Evolutionary conservation across 2,888 invertebrate species (phyloP).

Genomic region (Drosophila quinaria): DNA sequence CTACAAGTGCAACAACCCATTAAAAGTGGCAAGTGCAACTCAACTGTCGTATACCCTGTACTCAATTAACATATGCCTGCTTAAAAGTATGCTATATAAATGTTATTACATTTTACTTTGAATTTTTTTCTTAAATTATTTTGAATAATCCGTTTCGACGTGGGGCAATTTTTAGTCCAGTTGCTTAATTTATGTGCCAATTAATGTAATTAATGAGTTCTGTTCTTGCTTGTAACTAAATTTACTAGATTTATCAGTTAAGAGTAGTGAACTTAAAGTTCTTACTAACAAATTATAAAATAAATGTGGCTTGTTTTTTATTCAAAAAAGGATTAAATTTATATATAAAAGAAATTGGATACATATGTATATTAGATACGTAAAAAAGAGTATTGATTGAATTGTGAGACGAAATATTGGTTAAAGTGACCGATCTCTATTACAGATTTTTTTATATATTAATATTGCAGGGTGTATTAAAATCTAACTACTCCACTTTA

Average conservation of each 20-base stretch:
- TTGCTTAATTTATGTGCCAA: slow-evolving; percentile 2
- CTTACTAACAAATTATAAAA: too few species aligned
- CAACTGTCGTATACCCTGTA: slow-evolving; percentile 26
- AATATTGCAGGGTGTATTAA: background rate
- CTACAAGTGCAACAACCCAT: slow-evolving; percentile 68
- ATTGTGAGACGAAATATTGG: too few species aligned
- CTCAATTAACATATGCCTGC: background rate
- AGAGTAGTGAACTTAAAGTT: background rate
- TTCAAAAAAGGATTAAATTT: too few species aligned
- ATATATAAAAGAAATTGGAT: too few species aligned
- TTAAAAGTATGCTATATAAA: slow-evolving; percentile 28
- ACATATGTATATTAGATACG: too few species aligned
- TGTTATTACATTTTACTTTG: background rate
- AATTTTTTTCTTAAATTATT: too few species aligned
- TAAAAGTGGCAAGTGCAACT: slow-evolving; percentile 7
- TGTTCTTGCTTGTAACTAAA: background rate
- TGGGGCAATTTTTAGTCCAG: background rate
- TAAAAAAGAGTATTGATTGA: too few species aligned
- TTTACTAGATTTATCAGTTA: background rate
- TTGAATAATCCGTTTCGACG: background rate
- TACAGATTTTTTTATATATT: background rate
- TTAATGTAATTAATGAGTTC: slow-evolving; percentile 8
- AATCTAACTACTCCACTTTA: too few species aligned
- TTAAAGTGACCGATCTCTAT: too few species aligned
- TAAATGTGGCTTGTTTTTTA: too few species aligned